Conservation (phyloP, 2,113 vertebrate species). For the Microcebus jonahi region DNA sequence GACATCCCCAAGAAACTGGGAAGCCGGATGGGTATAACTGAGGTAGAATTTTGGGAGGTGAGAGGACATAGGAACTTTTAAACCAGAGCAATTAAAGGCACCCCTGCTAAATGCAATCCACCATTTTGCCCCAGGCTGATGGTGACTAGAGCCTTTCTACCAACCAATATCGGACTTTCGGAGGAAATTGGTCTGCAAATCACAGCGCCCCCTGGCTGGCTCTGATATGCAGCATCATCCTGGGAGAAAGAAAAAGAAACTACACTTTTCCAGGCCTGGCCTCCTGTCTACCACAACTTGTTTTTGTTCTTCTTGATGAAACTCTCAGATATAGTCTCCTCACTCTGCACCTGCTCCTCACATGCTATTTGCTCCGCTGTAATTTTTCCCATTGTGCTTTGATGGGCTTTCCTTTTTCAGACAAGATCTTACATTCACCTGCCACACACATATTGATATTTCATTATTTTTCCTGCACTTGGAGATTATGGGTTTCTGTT, state of each 20-base stretch:
- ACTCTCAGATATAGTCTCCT: not conserved
- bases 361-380: not conserved
- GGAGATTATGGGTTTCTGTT: conserved; percentile 54
- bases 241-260: not conserved
- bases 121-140: not conserved
- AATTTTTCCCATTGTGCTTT: conserved; percentile 40
- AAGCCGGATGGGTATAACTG: not conserved
- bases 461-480: conserved; percentile 62
- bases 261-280: not conserved
- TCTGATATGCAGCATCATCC: not conserved
- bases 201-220: not conserved
- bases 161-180: not conserved
- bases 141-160: not conserved
- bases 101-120: not conserved
- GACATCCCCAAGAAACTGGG: not conserved
- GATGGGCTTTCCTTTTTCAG: conserved; percentile 56
- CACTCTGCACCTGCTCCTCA: not conserved
- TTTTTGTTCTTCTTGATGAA: not conserved
- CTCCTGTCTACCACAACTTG: not conserved
- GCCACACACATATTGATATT: conserved; percentile 64
- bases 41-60: too few species aligned
- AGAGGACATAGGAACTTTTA: not conserved
- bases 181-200: not conserved
- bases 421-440: conserved; percentile 26
- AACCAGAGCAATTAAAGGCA: not conserved